Conservation (phyloP, 2,113 vertebrate genomes). For the Nettapus auritus region DNA sequence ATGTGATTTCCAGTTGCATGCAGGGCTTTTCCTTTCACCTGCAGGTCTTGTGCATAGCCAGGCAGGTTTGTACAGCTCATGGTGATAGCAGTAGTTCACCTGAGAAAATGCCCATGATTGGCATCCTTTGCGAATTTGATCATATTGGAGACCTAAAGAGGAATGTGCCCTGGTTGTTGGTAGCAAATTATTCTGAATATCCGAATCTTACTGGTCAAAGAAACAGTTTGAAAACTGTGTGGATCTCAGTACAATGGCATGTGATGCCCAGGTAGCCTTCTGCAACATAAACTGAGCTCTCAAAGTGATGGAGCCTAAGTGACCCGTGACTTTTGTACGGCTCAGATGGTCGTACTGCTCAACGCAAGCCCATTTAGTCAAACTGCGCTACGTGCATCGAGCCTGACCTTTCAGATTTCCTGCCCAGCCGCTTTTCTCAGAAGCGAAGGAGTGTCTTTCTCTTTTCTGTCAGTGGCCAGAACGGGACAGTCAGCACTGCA, state of each 20-base stretch:
- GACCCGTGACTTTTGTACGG: fast-evolving
- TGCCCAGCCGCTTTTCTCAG: neutral
- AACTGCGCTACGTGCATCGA: neutral
- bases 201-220: neutral
- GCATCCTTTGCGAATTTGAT: neutral
- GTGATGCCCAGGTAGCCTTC: neutral
- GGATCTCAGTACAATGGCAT: neutral
- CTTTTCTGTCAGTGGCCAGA: neutral
- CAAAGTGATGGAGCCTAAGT: neutral
- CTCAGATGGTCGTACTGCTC: fast-evolving
- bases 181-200: neutral
- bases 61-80: neutral
- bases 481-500: neutral
- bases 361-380: neutral
- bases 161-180: neutral
- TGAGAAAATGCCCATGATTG: neutral
- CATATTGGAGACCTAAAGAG: neutral
- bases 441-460: neutral
- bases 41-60: neutral
- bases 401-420: neutral
- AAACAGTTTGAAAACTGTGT: neutral
- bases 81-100: neutral
- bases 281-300: neutral
- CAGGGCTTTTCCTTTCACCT: neutral
- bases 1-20: neutral